Percentiles rank a stretch among this genome's conserved stretches.
These are phyloP conservation scores for Cylas formicarius DNA, from an alignment of 1,140 invertebrate genomes.

Conservation along the genomic window DNA sequence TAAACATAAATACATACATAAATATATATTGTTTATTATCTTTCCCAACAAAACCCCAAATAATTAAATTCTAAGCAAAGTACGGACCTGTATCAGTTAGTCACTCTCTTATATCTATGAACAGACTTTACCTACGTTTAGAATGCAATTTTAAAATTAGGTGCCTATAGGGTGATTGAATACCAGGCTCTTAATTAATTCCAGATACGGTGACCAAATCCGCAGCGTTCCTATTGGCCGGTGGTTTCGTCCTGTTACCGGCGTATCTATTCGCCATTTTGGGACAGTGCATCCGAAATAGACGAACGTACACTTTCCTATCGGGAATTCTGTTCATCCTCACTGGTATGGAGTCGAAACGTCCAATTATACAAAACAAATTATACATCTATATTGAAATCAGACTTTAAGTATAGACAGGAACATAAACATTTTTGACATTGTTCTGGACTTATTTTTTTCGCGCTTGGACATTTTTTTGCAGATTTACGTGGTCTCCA, in stretches of 20 bases:
- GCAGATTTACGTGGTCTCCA: background rate
- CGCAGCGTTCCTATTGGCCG: conserved; percentile 57
- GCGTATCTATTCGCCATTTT: conserved; percentile 59
- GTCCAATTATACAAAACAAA: background rate
- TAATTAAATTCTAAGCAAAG: conserved; percentile 3
- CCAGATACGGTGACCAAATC: conserved; percentile 66
- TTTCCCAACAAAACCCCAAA: background rate
- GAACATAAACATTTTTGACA: background rate
- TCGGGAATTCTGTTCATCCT: conserved; percentile 66
- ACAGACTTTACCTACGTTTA: too few relatives aligned
- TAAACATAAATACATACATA: too few relatives aligned
- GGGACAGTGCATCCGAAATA: conserved; percentile 55
- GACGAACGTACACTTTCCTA: conserved; percentile 59
- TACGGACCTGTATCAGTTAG: too few relatives aligned
- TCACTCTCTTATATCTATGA: too few relatives aligned
- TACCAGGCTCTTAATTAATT: conserved; percentile 31
- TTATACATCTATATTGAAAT: background rate
- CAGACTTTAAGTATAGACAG: background rate
- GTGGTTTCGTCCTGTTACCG: conserved; percentile 53
- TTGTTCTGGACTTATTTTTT: background rate
- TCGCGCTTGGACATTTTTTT: background rate
- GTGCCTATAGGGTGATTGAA: too few relatives aligned
- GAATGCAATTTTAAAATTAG: too few relatives aligned
- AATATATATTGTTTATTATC: too few relatives aligned
- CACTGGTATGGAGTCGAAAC: conserved; percentile 47